A percentile compares a stretch with the other conserved stretches of the same genome.
phyloP scores from a whole-genome alignment of 2,888 invertebrate genomes.

The Bombylius major region DNA sequence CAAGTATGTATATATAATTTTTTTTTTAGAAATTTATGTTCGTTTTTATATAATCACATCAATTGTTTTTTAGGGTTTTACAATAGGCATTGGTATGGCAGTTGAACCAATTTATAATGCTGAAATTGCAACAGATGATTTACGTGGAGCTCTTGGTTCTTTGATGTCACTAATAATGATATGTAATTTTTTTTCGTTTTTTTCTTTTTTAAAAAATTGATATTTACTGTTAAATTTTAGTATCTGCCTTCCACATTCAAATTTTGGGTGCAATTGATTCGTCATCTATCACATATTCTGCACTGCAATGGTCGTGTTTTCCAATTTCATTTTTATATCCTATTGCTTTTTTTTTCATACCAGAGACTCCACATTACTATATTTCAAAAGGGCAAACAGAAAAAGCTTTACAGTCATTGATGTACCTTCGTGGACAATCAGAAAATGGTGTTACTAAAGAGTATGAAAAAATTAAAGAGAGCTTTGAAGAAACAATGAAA shows the following conservation, averaged over 20 bases:
- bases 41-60: not conserved
- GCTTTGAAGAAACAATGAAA: not conserved
- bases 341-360: conserved; percentile 47
- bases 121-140: conserved; percentile 1
- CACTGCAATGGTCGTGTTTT: conserved; percentile 45
- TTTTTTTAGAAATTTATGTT: no score
- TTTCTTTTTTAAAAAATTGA: not conserved
- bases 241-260: not conserved
- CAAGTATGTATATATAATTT: not conserved
- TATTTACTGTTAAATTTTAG: not conserved
- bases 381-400: conserved; percentile 41
- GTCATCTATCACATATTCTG: no score
- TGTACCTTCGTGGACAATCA: not conserved
- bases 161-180: conserved; percentile 26
- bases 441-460: not conserved
- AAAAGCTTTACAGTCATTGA: conserved; percentile 42
- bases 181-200: not conserved
- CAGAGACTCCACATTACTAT: conserved; percentile 59
- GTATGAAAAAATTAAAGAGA: not conserved
- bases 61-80: not conserved
- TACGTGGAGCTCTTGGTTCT: not conserved
- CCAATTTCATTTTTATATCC: conserved; percentile 33
- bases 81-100: not conserved
- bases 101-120: conserved; percentile 4
- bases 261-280: not conserved